phyloP scores from a whole-genome alignment of 1,140 invertebrate genomes.

The Sarcophaga peregrina region DNA sequence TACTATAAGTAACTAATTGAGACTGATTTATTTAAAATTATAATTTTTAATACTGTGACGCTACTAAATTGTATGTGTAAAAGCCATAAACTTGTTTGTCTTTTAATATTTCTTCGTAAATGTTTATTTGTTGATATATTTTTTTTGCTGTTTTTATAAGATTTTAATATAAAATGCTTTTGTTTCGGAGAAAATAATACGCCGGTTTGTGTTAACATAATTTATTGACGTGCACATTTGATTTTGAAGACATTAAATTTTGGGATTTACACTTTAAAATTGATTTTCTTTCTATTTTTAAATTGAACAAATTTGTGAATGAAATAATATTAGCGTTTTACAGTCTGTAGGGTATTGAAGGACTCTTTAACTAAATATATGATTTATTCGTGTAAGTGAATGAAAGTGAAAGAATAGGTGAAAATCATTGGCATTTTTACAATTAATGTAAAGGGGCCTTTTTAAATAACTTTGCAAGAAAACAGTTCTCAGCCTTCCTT shows the following conservation, averaged over 20 bases:
- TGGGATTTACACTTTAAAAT: neutral
- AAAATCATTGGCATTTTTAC: neutral
- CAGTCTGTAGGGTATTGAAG: neutral
- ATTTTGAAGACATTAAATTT: neutral
- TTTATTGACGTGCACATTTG: too few relatives aligned
- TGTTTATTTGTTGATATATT: too few relatives aligned
- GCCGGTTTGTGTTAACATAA: too few relatives aligned
- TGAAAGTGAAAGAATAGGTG: neutral
- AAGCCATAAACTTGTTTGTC: too few relatives aligned
- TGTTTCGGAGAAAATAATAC: too few relatives aligned
- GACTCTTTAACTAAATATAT: neutral
- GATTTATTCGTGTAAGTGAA: neutral
- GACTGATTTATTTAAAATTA: too few relatives aligned
- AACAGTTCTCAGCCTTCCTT: neutral
- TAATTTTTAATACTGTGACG: too few relatives aligned
- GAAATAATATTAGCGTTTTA: neutral
- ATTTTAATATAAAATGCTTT: too few relatives aligned
- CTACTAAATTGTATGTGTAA: too few relatives aligned
- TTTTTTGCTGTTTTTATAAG: too few relatives aligned
- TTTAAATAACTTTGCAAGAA: neutral
- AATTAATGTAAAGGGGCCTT: neutral
- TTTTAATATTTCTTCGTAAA: too few relatives aligned
- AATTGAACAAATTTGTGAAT: neutral
- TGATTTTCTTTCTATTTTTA: neutral
- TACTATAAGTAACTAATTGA: too few relatives aligned